Base-by-base conservation (phyloP, 2,797 vertebrate species). In the Argya squamiceps region DNA sequence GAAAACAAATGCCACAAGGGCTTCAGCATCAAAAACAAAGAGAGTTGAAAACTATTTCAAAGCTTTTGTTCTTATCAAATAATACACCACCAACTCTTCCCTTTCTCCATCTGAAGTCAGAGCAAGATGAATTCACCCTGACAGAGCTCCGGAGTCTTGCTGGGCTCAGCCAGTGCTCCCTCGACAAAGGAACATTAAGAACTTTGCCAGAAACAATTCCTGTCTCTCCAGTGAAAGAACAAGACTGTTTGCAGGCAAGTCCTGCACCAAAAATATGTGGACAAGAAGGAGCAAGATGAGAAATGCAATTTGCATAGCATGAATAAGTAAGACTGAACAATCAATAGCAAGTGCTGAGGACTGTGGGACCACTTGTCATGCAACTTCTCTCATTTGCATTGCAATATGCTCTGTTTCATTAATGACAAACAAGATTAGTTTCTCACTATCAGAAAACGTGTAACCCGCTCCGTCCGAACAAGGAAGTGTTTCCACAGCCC, bases 221-320 rank as follows among this genome's bases (percentile, higher is more conserved):
- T 6, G 14, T 36, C 74, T 94, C 89, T 55, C 56, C 53, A 91
- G 13, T 92, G 89, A 96, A 96, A 95, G 88, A 97, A 85, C 37
- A 67, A 79, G 62, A 67, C 63, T 96, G 88, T 91, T 92, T 85
- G 80, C 84, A 88, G 76, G 89, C 95, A 80, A 92, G 78, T 86
- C 78, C 87, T 96, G 84, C 63, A 95, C 80, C 81, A 95, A 96
- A 97, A 96, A 96, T 96, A 96, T 83, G 94, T 92, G 94, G 89
- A 89, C 95, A 94, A 94, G 89, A 94, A 96, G 55, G 49, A 96
- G 64, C 87, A 92, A 86, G 95, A 96, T 89, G 95, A 96, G 88
- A 96, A 96, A 87, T 92, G 71, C 46, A 89, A 97, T 94, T 97
- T 96, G 94, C 92, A 93, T 94, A 93, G 49, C 93, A 89, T 96